A percentile compares a stretch with the other conserved stretches of the same genome.
Evolutionary conservation across 1,140 invertebrate species (phyloP).

Genomic region (Brachionus manjavacas): DNA sequence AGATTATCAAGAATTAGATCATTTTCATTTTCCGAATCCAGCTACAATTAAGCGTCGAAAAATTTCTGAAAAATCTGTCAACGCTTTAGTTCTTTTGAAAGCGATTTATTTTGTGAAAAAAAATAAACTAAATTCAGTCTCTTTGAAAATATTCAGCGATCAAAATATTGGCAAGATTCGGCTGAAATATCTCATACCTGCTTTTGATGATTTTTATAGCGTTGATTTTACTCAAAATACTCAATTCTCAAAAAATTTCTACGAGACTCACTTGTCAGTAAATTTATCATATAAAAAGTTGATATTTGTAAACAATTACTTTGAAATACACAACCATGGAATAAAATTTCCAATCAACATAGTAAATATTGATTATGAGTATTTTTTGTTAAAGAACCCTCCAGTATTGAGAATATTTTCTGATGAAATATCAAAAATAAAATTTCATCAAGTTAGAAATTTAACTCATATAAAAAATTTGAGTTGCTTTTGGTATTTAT

Average conservation of each 20-base stretch:
- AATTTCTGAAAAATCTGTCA: background rate
- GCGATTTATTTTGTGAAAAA: background rate
- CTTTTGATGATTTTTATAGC: background rate
- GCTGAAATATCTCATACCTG: background rate
- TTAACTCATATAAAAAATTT: background rate
- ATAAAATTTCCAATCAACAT: constrained; percentile 25
- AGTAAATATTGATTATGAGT: background rate
- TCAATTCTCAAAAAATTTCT: background rate
- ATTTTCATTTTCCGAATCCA: background rate
- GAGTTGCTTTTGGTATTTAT: constrained; percentile 12
- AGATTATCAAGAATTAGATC: background rate
- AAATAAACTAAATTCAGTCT: background rate
- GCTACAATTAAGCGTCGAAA: background rate
- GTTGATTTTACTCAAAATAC: background rate
- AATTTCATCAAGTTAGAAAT: background rate
- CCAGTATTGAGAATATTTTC: background rate
- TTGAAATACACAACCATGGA: background rate
- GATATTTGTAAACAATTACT: background rate
- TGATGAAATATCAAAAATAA: background rate
- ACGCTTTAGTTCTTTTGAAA: background rate
- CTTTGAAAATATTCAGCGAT: background rate
- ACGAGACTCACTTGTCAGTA: background rate
- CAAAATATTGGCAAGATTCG: background rate
- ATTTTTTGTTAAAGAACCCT: background rate
- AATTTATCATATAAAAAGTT: constrained; percentile 17